phyloP scores from a whole-genome alignment of 2,888 invertebrate species.

The Entomobrya multifasciata region DNA sequence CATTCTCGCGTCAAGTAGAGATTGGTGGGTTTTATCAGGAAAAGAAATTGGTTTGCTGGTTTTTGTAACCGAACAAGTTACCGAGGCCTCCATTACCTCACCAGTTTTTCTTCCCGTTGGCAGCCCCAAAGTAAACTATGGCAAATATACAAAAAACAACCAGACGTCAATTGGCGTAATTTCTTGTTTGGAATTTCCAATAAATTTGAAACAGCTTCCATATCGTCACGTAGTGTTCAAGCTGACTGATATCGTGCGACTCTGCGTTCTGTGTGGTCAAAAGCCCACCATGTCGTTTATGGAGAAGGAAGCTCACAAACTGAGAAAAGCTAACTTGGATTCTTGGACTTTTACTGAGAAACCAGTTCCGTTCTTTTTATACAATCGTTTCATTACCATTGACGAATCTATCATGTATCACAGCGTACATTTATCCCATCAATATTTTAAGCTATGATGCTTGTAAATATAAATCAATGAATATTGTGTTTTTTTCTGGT shows the following conservation, averaged over 20 bases:
- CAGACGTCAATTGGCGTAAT: too few species aligned
- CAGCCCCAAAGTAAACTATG: conserved; percentile 90
- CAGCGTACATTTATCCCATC: too few species aligned
- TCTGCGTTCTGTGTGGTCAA: conserved; percentile 92
- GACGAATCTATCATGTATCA: conserved; percentile 90
- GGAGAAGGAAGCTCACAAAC: conserved; percentile 89
- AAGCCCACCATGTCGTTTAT: conserved; percentile 89
- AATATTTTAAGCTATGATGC: too few species aligned
- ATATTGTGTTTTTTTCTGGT: too few species aligned
- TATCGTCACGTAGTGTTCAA: conserved; percentile 93
- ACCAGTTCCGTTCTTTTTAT: conserved; percentile 87
- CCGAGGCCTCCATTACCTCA: conserved; percentile 86
- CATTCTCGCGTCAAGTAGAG: conserved; percentile 91
- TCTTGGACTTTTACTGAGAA: conserved; percentile 83
- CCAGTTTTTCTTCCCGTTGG: conserved; percentile 93
- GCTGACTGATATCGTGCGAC: conserved; percentile 88
- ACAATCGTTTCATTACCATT: conserved; percentile 86
- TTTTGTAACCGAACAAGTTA: conserved; percentile 82
- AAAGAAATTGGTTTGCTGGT: conserved; percentile 89
- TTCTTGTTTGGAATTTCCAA: too few species aligned
- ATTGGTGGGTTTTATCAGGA: conserved; percentile 91
- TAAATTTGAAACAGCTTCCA: conserved; percentile 91
- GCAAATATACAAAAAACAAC: too few species aligned
- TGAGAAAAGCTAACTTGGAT: conserved; percentile 89
- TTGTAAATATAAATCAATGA: too few species aligned